A percentile compares a stretch with the other conserved stretches of the same genome.
These are phyloP conservation scores for Sinopyrophorus schimmeli DNA, from an alignment of 2,888 invertebrate genomes.

Conservation along the genomic window DNA sequence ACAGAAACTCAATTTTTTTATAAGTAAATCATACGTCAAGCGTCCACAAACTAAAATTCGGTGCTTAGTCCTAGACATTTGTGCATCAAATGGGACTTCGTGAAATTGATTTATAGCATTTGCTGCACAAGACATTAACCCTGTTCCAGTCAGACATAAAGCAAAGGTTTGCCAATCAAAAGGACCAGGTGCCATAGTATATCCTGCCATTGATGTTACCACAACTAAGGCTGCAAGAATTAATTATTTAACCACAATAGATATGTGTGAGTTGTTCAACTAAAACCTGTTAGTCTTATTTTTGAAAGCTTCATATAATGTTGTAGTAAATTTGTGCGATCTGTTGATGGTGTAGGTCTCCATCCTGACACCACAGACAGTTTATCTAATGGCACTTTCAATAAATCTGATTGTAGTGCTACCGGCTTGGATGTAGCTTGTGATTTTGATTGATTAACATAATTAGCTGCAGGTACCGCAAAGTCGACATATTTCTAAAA, in stretches of 20 bases:
- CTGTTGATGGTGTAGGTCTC: conserved; percentile 67
- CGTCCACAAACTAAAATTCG: conserved; percentile 88
- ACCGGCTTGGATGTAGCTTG: conserved; percentile 39
- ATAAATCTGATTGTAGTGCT: conserved; percentile 32
- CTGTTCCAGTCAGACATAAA: conserved; percentile 83
- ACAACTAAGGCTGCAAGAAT: conserved; percentile 82
- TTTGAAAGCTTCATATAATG: conserved; percentile 89
- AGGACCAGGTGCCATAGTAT: conserved; percentile 86
- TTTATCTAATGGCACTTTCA: conserved; percentile 42
- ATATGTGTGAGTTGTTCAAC: no score
- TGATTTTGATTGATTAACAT: conserved; percentile 45
- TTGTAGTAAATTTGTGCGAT: conserved; percentile 64
- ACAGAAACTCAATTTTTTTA: conserved; percentile 7
- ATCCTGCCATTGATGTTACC: conserved; percentile 93
- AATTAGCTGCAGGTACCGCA: conserved; percentile 35
- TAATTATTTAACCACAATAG: conserved; percentile 3
- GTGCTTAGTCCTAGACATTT: conserved; percentile 97
- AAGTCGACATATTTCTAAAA: conserved; percentile 44
- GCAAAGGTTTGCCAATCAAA: conserved; percentile 76
- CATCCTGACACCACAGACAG: conserved; percentile 55
- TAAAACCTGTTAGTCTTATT: conserved; percentile 78
- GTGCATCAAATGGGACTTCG: conserved; percentile 98
- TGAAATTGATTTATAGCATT: conserved; percentile 97
- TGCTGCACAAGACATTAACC: conserved; percentile 90
- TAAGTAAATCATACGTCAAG: conserved; percentile 70